These are phyloP conservation scores for Chelonia mydas DNA, from an alignment of 2,797 vertebrate genomes.

Conservation along the genomic window DNA sequence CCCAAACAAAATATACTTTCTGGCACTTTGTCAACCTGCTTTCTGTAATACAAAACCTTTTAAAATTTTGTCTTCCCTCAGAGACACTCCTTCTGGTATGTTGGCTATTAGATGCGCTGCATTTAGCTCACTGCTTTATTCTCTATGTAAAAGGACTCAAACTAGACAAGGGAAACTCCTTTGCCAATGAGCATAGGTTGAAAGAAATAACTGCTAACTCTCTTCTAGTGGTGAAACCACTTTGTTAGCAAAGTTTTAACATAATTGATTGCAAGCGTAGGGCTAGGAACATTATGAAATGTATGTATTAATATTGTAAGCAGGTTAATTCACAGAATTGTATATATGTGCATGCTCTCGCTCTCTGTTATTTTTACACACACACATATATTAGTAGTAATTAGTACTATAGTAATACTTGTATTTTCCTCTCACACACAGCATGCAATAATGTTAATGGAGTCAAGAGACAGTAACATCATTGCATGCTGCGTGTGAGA, in stretches of 20 bases:
- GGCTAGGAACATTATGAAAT: neutral
- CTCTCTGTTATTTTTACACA: too few relatives aligned
- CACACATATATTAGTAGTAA: too few relatives aligned
- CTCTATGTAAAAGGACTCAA: neutral
- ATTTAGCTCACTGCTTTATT: neutral
- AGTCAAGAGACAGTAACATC: too few relatives aligned
- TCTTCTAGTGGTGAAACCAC: neutral
- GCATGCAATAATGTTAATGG: too few relatives aligned
- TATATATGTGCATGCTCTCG: neutral
- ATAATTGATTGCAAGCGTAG: neutral
- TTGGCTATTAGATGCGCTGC: neutral
- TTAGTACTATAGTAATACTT: too few relatives aligned
- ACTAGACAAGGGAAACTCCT: neutral
- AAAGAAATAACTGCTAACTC: neutral
- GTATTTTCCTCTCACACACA: too few relatives aligned
- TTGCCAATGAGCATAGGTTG: neutral
- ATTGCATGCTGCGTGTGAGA: neutral
- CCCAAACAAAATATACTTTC: conserved; percentile 35
- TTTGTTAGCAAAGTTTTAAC: neutral
- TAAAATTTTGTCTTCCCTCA: neutral
- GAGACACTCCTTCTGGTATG: neutral
- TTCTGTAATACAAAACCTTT: conserved; percentile 20
- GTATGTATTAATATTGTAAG: neutral
- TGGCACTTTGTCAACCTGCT: conserved; percentile 31
- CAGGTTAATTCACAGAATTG: neutral